A percentile compares a stretch with the other conserved stretches of the same genome.
These are phyloP conservation scores for Teleopsis dalmanni DNA, from an alignment of 1,140 invertebrate species.

Conservation along the genomic window DNA sequence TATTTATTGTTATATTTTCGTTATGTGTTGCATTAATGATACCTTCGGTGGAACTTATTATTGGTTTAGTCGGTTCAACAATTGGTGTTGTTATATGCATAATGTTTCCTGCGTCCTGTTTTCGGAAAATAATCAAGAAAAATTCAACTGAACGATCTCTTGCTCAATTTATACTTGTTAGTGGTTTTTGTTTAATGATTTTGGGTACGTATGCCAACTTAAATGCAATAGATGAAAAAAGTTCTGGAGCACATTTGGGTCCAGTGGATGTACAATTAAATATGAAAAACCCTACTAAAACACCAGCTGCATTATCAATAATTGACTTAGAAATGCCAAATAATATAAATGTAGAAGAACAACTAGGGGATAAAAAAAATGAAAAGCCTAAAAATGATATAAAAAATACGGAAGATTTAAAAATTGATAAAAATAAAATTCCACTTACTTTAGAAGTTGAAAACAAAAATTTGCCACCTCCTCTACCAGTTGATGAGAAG, in stretches of 20 bases:
- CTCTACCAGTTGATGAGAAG: too few species aligned
- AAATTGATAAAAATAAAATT: too few species aligned
- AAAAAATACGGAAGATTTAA: conserved; percentile 6
- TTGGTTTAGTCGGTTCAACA: conserved; percentile 87
- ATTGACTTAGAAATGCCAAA: conserved; percentile 1
- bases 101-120: conserved; percentile 78
- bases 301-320: conserved; percentile 9
- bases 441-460: too few species aligned
- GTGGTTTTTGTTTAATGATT: conserved; percentile 74
- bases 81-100: conserved; percentile 91
- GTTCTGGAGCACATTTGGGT: conserved; percentile 39
- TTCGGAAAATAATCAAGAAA: conserved; percentile 62
- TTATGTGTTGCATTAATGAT: conserved; percentile 69
- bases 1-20: conserved; percentile 66
- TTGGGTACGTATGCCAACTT: conserved; percentile 82
- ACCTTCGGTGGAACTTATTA: conserved; percentile 85
- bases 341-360: not conserved
- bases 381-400: conserved; percentile 13
- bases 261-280: conserved; percentile 19
- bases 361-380: conserved; percentile 3
- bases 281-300: not conserved
- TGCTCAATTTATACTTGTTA: conserved; percentile 64
- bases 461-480: too few species aligned
- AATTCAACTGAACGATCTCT: conserved; percentile 64
- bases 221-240: conserved; percentile 59